Evolutionary conservation across 2,113 vertebrate genomes (phyloP).

Genomic region (Verasper variegatus): DNA sequence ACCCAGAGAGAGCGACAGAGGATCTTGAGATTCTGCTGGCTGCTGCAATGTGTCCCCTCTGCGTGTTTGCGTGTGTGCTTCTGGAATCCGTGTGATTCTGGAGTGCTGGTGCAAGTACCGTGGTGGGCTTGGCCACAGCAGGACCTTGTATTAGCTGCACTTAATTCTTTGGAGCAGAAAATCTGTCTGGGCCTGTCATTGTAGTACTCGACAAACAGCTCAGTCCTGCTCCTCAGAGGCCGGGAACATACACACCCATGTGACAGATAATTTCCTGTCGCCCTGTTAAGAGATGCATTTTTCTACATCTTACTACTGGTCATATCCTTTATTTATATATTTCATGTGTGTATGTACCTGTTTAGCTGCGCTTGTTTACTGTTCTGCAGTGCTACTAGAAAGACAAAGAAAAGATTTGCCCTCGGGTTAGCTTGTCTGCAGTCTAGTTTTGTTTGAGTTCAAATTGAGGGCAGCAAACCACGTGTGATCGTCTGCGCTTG

Average conservation of each 20-base stretch:
- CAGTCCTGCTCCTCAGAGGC: slow-evolving; percentile 22
- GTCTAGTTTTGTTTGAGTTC: slow-evolving; percentile 16
- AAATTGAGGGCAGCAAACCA: not conserved
- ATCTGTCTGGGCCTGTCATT: slow-evolving; percentile 53
- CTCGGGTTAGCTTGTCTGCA: slow-evolving; percentile 1
- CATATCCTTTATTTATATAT: not conserved
- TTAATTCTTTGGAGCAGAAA: slow-evolving; percentile 73
- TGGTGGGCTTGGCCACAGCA: slow-evolving; percentile 45
- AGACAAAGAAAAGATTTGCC: not conserved
- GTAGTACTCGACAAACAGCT: slow-evolving; percentile 44
- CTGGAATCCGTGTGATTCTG: slow-evolving; percentile 17
- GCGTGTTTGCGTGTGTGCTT: slow-evolving; percentile 17
- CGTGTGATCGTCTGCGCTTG: slow-evolving; percentile 8
- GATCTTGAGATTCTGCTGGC: slow-evolving; percentile 25
- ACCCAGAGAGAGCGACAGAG: slow-evolving; percentile 46
- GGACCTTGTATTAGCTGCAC: slow-evolving; percentile 55
- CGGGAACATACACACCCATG: not conserved
- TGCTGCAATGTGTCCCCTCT: slow-evolving; percentile 19
- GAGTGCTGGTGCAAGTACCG: slow-evolving; percentile 18
- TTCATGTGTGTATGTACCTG: not conserved
- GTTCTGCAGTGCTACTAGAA: not conserved
- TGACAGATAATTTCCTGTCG: not conserved
- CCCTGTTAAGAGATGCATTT: not conserved
- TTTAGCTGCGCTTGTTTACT: not conserved
- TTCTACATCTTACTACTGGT: not conserved